phyloP scores from a whole-genome alignment of 1,140 invertebrate species.

The Micrasema minimum region DNA sequence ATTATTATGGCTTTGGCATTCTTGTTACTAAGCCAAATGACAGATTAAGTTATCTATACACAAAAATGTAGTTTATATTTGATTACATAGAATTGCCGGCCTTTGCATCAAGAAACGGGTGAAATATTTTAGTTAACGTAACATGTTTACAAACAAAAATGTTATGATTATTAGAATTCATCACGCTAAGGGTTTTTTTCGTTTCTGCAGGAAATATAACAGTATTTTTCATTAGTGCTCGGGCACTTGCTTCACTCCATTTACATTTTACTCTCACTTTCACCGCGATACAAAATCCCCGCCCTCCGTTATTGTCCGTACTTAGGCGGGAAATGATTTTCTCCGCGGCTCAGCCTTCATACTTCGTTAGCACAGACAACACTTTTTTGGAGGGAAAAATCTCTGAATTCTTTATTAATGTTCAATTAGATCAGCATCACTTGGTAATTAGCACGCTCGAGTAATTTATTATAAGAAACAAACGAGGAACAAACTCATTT shows the following conservation, averaged over 20 bases:
- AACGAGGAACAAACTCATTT: no score
- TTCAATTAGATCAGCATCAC: no score
- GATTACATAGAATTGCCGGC: not conserved
- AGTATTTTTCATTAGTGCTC: constrained; percentile 33
- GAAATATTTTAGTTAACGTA: constrained; percentile 18
- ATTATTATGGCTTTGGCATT: no score
- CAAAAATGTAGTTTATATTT: no score
- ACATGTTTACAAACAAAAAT: constrained; percentile 32
- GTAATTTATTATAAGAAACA: no score
- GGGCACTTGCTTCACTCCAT: constrained; percentile 13
- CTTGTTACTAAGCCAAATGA: no score
- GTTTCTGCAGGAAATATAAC: constrained; percentile 27
- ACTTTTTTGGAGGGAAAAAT: not conserved
- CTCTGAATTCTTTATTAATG: no score
- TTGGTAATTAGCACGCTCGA: no score
- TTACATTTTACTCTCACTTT: constrained; percentile 28
- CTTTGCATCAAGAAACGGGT: not conserved
- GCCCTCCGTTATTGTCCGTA: constrained; percentile 17
- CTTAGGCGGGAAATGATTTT: constrained; percentile 20
- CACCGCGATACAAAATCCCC: constrained; percentile 25
- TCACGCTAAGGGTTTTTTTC: constrained; percentile 34
- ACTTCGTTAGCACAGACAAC: constrained; percentile 1
- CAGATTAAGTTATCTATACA: no score
- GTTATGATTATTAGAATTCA: constrained; percentile 34
- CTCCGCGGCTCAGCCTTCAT: constrained; percentile 1